Evolutionary conservation across 2,888 invertebrate genomes (phyloP).

Genomic region (Thyatira batis): DNA sequence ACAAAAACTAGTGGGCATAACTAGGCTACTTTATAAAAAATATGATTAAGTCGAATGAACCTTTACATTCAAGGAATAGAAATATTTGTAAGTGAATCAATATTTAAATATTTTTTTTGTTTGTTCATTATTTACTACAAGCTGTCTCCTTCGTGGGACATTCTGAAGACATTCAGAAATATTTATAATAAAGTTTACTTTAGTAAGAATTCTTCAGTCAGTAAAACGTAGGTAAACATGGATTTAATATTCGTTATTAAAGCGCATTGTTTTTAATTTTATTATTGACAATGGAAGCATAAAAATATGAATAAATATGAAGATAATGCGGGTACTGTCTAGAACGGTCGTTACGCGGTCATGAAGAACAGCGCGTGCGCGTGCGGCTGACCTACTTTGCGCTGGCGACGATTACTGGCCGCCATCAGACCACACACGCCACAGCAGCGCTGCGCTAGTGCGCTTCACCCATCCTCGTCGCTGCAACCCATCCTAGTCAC

Average conservation of each 20-base stretch:
- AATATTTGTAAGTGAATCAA: no score
- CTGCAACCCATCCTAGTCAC: slow-evolving; percentile 26
- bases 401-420: slow-evolving; percentile 55
- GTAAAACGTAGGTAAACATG: no score
- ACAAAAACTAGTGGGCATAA: slow-evolving; percentile 57
- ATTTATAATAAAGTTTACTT: no score
- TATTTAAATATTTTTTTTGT: no score
- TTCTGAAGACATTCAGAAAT: no score
- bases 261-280: background rate
- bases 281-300: background rate
- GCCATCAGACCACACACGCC: slow-evolving; percentile 59
- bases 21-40: slow-evolving; percentile 34
- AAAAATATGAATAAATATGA: slow-evolving; percentile 15
- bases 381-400: slow-evolving; percentile 71
- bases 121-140: no score
- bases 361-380: slow-evolving; percentile 68
- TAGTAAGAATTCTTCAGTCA: no score
- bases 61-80: background rate
- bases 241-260: no score
- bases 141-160: no score
- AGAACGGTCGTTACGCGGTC: slow-evolving; percentile 46
- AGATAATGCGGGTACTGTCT: slow-evolving; percentile 32
- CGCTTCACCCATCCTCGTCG: slow-evolving; percentile 42
- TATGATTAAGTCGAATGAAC: background rate
- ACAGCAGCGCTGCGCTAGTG: slow-evolving; percentile 28